A percentile compares a stretch with the other conserved stretches of the same genome.
Evolutionary conservation across 2,888 invertebrate species (phyloP).

Genomic region (Apodemia duryi): DNA sequence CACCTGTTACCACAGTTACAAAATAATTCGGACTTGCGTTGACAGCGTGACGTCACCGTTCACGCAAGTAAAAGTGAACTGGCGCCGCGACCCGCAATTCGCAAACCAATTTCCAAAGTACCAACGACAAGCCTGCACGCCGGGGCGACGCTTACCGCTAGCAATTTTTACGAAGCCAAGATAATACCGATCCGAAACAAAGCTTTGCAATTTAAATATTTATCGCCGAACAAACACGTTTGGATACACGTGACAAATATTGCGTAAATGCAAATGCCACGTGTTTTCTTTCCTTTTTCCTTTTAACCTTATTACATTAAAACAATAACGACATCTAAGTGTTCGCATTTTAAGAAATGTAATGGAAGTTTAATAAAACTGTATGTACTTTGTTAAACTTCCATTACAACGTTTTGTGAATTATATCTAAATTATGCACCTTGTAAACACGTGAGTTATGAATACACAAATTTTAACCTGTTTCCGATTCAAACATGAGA

Average conservation of each 20-base stretch:
- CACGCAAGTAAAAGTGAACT: constrained; percentile 11
- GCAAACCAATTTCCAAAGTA: constrained; percentile 4
- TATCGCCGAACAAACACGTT: constrained; percentile 6
- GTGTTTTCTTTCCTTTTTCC: constrained; percentile 3
- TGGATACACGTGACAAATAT: constrained; percentile 9
- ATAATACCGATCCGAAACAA: constrained; percentile 9
- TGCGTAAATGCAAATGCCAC: constrained; percentile 8
- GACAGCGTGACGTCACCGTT: constrained; percentile 6
- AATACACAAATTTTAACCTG: constrained; percentile 4
- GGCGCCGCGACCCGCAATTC: neutral
- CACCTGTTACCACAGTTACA: constrained; percentile 10
- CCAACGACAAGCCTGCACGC: neutral
- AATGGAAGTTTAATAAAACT: neutral
- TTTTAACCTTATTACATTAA: neutral
- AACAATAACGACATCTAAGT: neutral
- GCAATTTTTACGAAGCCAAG: neutral
- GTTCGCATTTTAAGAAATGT: neutral
- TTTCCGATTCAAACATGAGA: neutral
- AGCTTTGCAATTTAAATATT: constrained; percentile 14
- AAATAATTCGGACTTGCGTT: constrained; percentile 13
- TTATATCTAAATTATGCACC: constrained; percentile 8
- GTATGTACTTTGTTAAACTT: neutral
- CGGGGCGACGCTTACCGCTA: neutral
- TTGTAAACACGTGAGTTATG: constrained; percentile 5
- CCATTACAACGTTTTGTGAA: neutral